Base-by-base conservation (phyloP, 2,888 invertebrate species). In the Lasioglossum oenotherae region DNA sequence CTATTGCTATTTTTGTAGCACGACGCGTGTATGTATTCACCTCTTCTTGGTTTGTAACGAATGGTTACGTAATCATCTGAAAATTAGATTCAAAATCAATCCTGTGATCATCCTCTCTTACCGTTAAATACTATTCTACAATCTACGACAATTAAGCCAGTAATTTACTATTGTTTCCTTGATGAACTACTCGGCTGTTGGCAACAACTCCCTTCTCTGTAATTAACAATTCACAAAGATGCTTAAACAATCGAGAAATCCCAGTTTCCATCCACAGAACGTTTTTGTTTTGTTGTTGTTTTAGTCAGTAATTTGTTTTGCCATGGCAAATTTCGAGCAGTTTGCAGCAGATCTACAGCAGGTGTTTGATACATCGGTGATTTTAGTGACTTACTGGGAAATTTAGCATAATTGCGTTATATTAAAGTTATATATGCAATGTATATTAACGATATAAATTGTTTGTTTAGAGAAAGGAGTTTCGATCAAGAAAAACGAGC, bases 31-130 rank as follows among this genome's bases (percentile, higher is more conserved):
- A 69, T 80, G 82, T 96, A 96, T 96, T 97, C 97, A 98, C 98
- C 98, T 98, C 97, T 97, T 95, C 97, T 97, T 95, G 97, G 97
- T 96, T 98, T 98, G 97, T 98, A 98, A 96, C 97, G 98, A 95
- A 98, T 97, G 94, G 98, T 98, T 96, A 98, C 97, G 97, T 97
- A 98, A 96, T 98, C 98, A 96, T 98, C 98, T 98, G 98, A 95
- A 97, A 97, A 96, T 78, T 85, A 87, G 76, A 85, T 78, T 82
- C 27, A 19, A 73, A 38, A 72, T 87, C 64, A 85, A 82, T 74
- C 76, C 64, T 53, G 57, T 10, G 31, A 75, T 49, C 38, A 4
- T 35, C 38, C 4, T 38, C 6, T 23, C 23, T 74, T 19, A n/a
- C 46, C 57, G 0, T 16, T 31, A 38, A 69, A 77, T 23, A 60